Percentiles rank a stretch among this genome's conserved stretches.
Evolutionary conservation across 2,113 vertebrate species (phyloP).

Genomic region (Calyptommatus sinebrachiatus): DNA sequence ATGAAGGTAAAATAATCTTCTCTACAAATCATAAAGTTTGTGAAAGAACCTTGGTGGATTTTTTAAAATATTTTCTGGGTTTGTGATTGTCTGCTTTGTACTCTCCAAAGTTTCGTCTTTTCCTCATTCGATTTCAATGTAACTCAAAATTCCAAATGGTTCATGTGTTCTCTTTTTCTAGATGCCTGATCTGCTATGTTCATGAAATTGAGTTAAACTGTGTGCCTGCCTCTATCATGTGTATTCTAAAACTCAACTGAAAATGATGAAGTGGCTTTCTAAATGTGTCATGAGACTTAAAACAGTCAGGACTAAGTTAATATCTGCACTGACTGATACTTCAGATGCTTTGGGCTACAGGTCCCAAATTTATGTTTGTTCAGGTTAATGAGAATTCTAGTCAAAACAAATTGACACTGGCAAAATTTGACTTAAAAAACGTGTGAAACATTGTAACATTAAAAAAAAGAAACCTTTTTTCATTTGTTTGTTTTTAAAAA

Average conservation of each 20-base stretch:
- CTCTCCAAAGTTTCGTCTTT: not conserved
- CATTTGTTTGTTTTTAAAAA: no score
- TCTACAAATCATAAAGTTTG: constrained; percentile 9
- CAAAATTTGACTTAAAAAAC: no score
- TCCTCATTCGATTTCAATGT: not conserved
- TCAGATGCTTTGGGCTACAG: no score
- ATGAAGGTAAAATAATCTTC: constrained; percentile 76
- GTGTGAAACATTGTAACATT: no score
- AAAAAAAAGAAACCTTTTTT: no score
- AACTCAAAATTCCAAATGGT: not conserved
- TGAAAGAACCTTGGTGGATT: not conserved
- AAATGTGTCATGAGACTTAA: no score
- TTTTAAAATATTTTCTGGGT: not conserved
- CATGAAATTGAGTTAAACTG: not conserved
- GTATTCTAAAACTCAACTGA: not conserved
- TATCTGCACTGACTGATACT: no score
- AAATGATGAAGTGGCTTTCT: not conserved
- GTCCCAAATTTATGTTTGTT: no score
- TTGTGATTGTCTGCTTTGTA: not conserved
- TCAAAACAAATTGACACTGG: no score
- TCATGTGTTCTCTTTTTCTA: not conserved
- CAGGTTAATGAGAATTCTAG: no score
- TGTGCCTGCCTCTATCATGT: not conserved
- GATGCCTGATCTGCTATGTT: not conserved
- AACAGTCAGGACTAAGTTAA: no score